These are phyloP conservation scores for Thamnaconus septentrionalis DNA, from an alignment of 2,113 vertebrate species.

Conservation along the genomic window DNA sequence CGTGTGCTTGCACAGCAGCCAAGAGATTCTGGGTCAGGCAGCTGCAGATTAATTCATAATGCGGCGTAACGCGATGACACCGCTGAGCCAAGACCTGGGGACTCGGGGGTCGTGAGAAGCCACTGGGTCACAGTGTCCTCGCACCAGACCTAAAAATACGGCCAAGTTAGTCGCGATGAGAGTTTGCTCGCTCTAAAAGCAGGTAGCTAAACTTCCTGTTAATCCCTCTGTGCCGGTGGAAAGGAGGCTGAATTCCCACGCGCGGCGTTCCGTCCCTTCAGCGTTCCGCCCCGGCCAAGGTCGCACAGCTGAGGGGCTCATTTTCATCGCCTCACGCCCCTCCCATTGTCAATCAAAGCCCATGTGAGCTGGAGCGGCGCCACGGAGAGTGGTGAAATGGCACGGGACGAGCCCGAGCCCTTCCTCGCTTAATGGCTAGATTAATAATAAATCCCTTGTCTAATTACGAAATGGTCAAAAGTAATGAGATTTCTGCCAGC, in stretches of 20 bases:
- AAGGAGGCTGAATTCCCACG: slow-evolving; percentile 13
- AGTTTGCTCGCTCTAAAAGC: neutral
- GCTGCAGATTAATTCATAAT: slow-evolving; percentile 56
- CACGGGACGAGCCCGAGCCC: slow-evolving; percentile 26
- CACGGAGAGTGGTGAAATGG: slow-evolving; percentile 11
- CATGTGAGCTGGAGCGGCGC: slow-evolving; percentile 18
- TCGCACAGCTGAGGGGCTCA: slow-evolving; percentile 33
- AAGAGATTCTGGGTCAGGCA: slow-evolving; percentile 42
- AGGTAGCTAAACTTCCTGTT: slow-evolving; percentile 6
- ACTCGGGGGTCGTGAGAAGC: slow-evolving; percentile 17
- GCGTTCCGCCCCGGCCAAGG: slow-evolving; percentile 38
- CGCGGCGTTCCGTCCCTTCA: slow-evolving; percentile 25
- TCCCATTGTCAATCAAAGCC: slow-evolving; percentile 53
- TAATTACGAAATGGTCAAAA: slow-evolving; percentile 62
- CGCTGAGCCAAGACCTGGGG: slow-evolving; percentile 40
- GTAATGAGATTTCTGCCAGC: slow-evolving; percentile 61
- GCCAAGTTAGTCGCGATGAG: no score
- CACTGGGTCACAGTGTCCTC: slow-evolving; percentile 15
- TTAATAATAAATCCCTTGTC: slow-evolving; percentile 67
- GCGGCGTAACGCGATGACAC: slow-evolving; percentile 46
- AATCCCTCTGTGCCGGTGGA: neutral
- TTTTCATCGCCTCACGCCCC: slow-evolving; percentile 37
- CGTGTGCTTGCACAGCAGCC: slow-evolving; percentile 9
- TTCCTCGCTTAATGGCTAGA: slow-evolving; percentile 53
- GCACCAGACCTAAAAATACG: neutral